phyloP scores from a whole-genome alignment of 2,888 invertebrate genomes.

The Noctuana brunneofusca region DNA sequence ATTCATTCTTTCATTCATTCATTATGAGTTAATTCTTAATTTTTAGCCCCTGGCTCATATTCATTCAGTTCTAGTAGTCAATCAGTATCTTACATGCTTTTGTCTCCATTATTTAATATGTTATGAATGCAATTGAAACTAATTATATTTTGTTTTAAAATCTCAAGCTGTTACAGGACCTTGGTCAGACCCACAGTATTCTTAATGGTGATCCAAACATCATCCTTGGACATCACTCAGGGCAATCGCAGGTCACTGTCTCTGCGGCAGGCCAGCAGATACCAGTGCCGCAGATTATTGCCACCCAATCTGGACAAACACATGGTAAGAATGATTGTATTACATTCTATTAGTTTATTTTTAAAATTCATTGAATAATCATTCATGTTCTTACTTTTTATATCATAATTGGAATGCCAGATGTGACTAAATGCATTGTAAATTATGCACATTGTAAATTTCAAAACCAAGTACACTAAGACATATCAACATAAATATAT shows the following conservation, averaged over 20 bases:
- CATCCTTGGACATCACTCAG: slow-evolving; percentile 82
- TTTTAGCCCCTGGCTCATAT: background rate
- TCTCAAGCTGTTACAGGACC: slow-evolving; percentile 61
- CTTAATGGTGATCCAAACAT: slow-evolving; percentile 79
- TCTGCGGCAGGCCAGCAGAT: slow-evolving; percentile 72
- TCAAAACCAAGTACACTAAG: too few species aligned
- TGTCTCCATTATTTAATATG: background rate
- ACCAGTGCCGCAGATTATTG: slow-evolving; percentile 76
- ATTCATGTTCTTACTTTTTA: background rate
- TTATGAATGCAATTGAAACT: slow-evolving; percentile 24
- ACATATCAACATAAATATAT: too few species aligned
- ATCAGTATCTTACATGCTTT: background rate
- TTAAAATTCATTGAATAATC: background rate
- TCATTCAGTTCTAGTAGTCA: background rate
- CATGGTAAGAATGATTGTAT: slow-evolving; percentile 62
- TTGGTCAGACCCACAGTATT: slow-evolving; percentile 74
- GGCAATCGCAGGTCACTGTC: slow-evolving; percentile 71
- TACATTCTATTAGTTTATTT: too few species aligned
- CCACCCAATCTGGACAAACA: slow-evolving; percentile 70
- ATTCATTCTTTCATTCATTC: too few species aligned
- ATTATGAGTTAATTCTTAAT: background rate
- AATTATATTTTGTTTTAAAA: slow-evolving; percentile 26
- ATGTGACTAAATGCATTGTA: background rate
- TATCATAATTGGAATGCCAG: background rate
- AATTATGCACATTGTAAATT: too few species aligned